Conservation (phyloP, 2,113 vertebrate genomes). For the Larimichthys polyactis region DNA sequence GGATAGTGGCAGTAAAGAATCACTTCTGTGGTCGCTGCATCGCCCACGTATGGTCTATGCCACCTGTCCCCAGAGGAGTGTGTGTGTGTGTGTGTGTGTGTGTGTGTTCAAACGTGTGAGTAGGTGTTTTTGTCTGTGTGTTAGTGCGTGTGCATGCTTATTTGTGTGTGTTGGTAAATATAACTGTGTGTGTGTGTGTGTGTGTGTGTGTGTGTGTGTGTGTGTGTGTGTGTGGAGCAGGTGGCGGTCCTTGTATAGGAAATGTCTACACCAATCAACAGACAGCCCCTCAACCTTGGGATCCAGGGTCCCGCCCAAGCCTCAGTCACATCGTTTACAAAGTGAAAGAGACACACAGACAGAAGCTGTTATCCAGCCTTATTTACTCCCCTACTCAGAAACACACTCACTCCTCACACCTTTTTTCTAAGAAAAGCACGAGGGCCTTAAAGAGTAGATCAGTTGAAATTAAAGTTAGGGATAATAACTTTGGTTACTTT, state of each 20-base stretch:
- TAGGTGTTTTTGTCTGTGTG: constrained; percentile 2
- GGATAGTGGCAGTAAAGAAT: constrained; percentile 73
- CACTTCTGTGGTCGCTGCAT: constrained; percentile 68
- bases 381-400: constrained; percentile 77
- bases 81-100: constrained; percentile 36
- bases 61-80: constrained; percentile 72
- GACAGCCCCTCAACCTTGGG: constrained; percentile 82
- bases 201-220: not conserved
- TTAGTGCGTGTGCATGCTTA: constrained; percentile 4
- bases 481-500: not conserved
- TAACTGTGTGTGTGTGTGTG: not conserved
- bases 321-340: constrained; percentile 71
- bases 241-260: constrained; percentile 70
- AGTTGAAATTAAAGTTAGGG: not conserved
- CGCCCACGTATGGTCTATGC: constrained; percentile 62
- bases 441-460: constrained; percentile 20
- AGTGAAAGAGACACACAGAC: constrained; percentile 81
- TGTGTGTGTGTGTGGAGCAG: constrained; percentile 64
- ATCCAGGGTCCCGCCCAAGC: constrained; percentile 70
- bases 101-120: constrained; percentile 9
- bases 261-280: constrained; percentile 83
- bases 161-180: constrained; percentile 25
- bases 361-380: constrained; percentile 81
- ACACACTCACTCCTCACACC: constrained; percentile 37
- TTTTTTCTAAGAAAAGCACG: constrained; percentile 3